A percentile compares a stretch with the other conserved stretches of the same genome.
Evolutionary conservation across 2,888 invertebrate genomes (phyloP).

Genomic region (Lasioglossum figueresi): DNA sequence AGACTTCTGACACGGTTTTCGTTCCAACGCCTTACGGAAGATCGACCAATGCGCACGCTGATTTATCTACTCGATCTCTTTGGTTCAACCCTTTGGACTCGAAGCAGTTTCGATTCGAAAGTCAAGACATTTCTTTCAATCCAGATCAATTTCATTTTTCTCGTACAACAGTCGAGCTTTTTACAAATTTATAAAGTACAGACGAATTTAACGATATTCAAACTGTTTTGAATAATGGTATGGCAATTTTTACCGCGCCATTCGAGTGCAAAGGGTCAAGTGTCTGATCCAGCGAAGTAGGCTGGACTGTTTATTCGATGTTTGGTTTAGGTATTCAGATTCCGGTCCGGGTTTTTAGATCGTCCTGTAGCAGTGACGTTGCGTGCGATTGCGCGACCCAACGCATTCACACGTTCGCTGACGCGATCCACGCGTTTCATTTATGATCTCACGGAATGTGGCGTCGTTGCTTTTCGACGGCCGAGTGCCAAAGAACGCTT

Average conservation of each 20-base stretch:
- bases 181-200: too few species aligned
- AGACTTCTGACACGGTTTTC: conserved; percentile 20
- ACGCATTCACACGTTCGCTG: conserved; percentile 51
- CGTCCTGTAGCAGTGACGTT: conserved; percentile 8
- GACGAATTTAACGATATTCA: too few species aligned
- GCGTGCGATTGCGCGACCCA: conserved; percentile 47
- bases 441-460: conserved; percentile 19
- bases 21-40: conserved; percentile 22
- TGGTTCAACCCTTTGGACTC: background rate
- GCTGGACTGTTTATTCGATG: background rate
- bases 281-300: too few species aligned
- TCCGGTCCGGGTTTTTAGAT: background rate
- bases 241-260: too few species aligned
- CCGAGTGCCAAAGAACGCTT: background rate
- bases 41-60: conserved; percentile 2
- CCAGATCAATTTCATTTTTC: too few species aligned
- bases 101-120: too few species aligned
- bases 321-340: background rate
- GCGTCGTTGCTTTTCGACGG: conserved; percentile 10
- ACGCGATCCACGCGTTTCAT: conserved; percentile 22
- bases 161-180: too few species aligned
- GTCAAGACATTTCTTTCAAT: too few species aligned
- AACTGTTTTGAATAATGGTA: too few species aligned
- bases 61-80: background rate
- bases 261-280: too few species aligned